A percentile compares a stretch with the other conserved stretches of the same genome.
Conservation (phyloP, 2,888 invertebrate species). For the Pecten maximus region DNA sequence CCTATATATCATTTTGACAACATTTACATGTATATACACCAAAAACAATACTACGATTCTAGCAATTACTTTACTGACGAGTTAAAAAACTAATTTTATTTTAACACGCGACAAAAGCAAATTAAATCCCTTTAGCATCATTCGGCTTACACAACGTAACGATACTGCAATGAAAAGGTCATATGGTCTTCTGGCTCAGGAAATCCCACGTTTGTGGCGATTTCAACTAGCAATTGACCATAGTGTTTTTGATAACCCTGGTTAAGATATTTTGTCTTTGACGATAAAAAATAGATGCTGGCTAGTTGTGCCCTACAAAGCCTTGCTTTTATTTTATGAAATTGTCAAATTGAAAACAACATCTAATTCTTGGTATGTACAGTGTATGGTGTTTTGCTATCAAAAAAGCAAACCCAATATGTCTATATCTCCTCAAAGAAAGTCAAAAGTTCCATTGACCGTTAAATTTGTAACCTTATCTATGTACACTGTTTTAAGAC, state of each 20-base stretch:
- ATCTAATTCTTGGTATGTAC: background rate
- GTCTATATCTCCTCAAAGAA: background rate
- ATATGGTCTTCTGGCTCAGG: background rate
- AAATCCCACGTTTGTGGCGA: background rate
- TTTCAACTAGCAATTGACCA: background rate
- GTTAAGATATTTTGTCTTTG: background rate
- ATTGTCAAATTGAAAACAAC: background rate
- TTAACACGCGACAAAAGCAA: background rate
- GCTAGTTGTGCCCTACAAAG: background rate
- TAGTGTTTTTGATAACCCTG: background rate
- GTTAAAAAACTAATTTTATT: slow-evolving; percentile 33
- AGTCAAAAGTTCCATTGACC: background rate
- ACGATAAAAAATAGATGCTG: background rate
- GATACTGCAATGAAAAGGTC: background rate
- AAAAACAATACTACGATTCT: background rate
- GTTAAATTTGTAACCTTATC: background rate
- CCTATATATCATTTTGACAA: slow-evolving; percentile 12
- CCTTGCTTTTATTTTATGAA: background rate
- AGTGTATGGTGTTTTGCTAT: background rate
- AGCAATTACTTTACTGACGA: slow-evolving; percentile 24
- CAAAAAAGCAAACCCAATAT: background rate
- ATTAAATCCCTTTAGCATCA: slow-evolving; percentile 21
- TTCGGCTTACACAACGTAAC: background rate
- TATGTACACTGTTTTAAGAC: background rate
- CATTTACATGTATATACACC: slow-evolving; percentile 32